Evolutionary conservation across 2,797 vertebrate genomes (phyloP).

Genomic region (Synaphobranchus kaupii): DNA sequence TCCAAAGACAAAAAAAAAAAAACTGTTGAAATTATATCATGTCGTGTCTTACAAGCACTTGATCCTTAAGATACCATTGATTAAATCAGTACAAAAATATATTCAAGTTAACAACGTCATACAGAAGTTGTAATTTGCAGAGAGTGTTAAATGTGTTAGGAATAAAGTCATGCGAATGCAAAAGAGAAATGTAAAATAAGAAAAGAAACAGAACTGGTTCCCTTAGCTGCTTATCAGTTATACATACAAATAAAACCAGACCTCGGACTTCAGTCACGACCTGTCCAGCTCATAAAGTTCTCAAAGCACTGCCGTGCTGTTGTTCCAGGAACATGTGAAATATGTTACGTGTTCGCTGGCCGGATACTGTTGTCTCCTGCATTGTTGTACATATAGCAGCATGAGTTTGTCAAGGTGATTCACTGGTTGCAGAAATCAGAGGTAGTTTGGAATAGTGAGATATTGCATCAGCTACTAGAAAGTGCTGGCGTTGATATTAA

Average conservation of each 20-base stretch:
- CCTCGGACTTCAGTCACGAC: conserved; percentile 66
- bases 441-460: conserved; percentile 90
- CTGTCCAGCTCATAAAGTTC: conserved; percentile 60
- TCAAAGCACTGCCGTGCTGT: conserved; percentile 43
- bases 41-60: conserved; percentile 78
- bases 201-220: conserved; percentile 75
- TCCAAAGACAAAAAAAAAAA: conserved; percentile 57
- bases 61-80: conserved; percentile 82
- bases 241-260: conserved; percentile 58
- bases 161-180: conserved; percentile 74
- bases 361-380: conserved; percentile 70
- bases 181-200: conserved; percentile 60
- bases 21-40: conserved; percentile 75
- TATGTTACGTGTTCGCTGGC: conserved; percentile 42
- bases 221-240: conserved; percentile 78
- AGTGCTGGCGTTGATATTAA: conserved; percentile 72
- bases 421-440: conserved; percentile 83
- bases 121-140: conserved; percentile 77
- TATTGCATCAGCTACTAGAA: conserved; percentile 83
- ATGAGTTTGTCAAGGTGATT: conserved; percentile 77
- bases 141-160: conserved; percentile 62
- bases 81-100: conserved; percentile 88
- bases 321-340: conserved; percentile 31
- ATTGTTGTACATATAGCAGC: conserved; percentile 82
- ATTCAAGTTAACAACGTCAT: conserved; percentile 91